A percentile compares a stretch with the other conserved stretches of the same genome.
Conservation (phyloP, 1,140 invertebrate species). For the Penaeus vannamei region DNA sequence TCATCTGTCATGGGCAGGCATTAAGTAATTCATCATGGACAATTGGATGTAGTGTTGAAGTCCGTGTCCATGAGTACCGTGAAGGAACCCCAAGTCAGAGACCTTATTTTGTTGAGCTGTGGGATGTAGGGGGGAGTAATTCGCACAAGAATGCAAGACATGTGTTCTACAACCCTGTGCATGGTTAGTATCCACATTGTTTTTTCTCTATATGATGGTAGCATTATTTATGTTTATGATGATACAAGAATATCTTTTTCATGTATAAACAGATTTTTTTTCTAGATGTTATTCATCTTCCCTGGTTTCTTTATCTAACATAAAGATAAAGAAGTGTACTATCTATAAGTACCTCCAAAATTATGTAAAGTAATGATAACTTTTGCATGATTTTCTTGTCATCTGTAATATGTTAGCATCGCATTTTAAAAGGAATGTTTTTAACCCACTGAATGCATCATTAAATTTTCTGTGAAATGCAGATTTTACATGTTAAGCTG, state of each 20-base stretch:
- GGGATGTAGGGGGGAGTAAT: constrained; percentile 95
- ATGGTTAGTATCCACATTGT: constrained; percentile 77
- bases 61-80: constrained; percentile 95
- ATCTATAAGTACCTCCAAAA: too few relatives aligned
- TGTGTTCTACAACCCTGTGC: constrained; percentile 93
- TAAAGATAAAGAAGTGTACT: too few relatives aligned
- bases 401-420: too few relatives aligned
- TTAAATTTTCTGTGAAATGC: background rate
- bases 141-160: constrained; percentile 91
- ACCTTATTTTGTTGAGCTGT: constrained; percentile 94
- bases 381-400: background rate
- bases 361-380: background rate
- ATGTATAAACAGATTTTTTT: too few relatives aligned
- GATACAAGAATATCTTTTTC: too few relatives aligned
- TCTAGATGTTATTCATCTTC: background rate
- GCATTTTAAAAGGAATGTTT: too few relatives aligned
- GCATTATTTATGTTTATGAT: background rate
- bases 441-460: too few relatives aligned
- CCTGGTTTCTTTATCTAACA: too few relatives aligned
- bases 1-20: constrained; percentile 90
- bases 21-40: constrained; percentile 91
- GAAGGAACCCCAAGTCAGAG: constrained; percentile 91
- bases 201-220: background rate
- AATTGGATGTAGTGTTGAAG: constrained; percentile 94
- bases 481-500: background rate